Evolutionary conservation across 1,140 invertebrate species (phyloP), one percentile per base, ranked within the genome.

Genomic region (Leptinotarsa lineolata): DNA sequence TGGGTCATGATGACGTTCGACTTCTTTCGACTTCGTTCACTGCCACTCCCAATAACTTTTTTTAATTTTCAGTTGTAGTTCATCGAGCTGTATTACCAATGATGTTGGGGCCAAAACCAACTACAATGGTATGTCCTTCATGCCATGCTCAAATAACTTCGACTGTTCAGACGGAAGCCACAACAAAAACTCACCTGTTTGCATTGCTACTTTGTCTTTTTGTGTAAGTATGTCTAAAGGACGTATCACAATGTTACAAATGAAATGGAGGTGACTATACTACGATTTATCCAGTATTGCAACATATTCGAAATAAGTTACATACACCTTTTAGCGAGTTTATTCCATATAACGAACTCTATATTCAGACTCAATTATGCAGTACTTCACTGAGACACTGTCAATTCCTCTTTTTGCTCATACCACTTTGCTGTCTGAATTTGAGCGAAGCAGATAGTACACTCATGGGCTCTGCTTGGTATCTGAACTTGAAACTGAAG

Each of bases 151-250:
- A 81, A 3, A 86, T 90, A 46, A 74, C 80, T 0, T 88, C 88
- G 0, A 80, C 77, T 45, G 81, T 89, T 5, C 84, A 87, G n/a
- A 83, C 84, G 11, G 85, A 87, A 78, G 67, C 87, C 0, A 87
- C 84, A 2, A 86, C 84, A 0, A 89, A 87, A 77, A 91, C 90
- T 6, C 90, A 91, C 77, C 74, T 89, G 2, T 86, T 90, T 76
- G 90, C 90, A 1, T 75, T 90, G 18, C 54, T 90, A 3, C 78
- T 90, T 2, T 91, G 89, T 73, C 21, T 89, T 8, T 78, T 90
- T 39, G 84, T 85, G 90, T 90, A 82, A 85, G 81, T 81, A 74
- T 39, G 0, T 30, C 6, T 30, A 1, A 0, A 30, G 6, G 6
- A 3, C 30, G 30, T 11, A 39, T 39, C 30, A 39, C 30, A n/a